These are phyloP conservation scores for Noctuana brunneofusca DNA, from an alignment of 2,888 invertebrate species.

Conservation along the genomic window DNA sequence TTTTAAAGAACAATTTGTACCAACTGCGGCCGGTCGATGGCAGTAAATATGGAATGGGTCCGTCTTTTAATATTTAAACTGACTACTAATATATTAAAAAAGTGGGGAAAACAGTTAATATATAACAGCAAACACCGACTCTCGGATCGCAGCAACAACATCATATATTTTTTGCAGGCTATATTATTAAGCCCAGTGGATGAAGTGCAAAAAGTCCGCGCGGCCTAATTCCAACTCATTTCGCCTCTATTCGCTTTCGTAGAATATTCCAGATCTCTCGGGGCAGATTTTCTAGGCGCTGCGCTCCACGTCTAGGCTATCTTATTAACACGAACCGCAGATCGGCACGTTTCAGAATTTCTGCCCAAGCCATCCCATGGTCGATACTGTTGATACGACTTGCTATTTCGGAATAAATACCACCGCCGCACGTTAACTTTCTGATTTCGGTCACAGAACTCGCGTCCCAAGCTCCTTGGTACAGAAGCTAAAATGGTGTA, in stretches of 20 bases:
- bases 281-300: conserved; percentile 36
- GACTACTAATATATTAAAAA: too few relatives aligned
- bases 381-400: conserved; percentile 32
- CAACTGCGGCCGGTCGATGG: not conserved
- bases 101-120: too few relatives aligned
- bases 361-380: conserved; percentile 20
- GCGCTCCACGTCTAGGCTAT: conserved; percentile 37
- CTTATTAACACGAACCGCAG: conserved; percentile 41
- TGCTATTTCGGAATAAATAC: conserved; percentile 29
- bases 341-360: conserved; percentile 37
- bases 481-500: conserved; percentile 9
- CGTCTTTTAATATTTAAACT: not conserved
- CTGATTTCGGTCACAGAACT: conserved; percentile 1
- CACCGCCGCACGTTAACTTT: conserved; percentile 1
- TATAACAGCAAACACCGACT: not conserved
- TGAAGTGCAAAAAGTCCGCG: conserved; percentile 32
- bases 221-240: conserved; percentile 40
- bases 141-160: not conserved
- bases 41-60: not conserved
- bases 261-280: conserved; percentile 34
- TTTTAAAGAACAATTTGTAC: not conserved
- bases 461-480: not conserved
- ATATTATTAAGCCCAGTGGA: conserved; percentile 16
- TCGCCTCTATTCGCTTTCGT: conserved; percentile 27
- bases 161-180: conserved; percentile 5